Percentiles rank a stretch among this genome's conserved stretches.
These are phyloP conservation scores for Tiliacea aurago DNA, from an alignment of 2,888 invertebrate species.

Conservation along the genomic window DNA sequence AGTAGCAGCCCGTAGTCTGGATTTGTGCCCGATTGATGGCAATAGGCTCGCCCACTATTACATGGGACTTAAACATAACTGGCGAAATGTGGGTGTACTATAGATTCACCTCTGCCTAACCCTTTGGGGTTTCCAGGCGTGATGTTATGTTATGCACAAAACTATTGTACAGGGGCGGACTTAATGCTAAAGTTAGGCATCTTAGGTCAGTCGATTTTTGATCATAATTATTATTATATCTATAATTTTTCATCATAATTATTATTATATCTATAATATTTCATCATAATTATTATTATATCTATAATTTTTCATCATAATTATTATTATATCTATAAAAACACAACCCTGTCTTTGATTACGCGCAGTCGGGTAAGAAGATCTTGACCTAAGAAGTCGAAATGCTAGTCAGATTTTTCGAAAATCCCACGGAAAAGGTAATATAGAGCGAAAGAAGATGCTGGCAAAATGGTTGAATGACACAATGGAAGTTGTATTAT, in stretches of 20 bases:
- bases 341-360: background rate
- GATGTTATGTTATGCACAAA: too few relatives aligned
- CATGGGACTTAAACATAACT: too few relatives aligned
- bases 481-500: too few relatives aligned
- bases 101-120: too few relatives aligned
- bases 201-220: background rate
- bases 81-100: too few relatives aligned
- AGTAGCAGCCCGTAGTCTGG: too few relatives aligned
- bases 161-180: too few relatives aligned
- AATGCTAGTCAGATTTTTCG: background rate
- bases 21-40: too few relatives aligned
- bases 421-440: too few relatives aligned
- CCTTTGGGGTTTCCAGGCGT: too few relatives aligned
- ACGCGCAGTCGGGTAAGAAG: background rate
- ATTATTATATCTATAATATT: background rate
- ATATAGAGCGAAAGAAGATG: background rate
- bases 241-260: background rate
- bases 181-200: background rate
- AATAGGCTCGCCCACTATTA: too few relatives aligned
- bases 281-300: background rate
- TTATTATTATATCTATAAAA: background rate
- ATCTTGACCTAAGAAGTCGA: background rate
- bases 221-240: background rate
- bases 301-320: background rate
- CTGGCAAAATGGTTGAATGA: too few relatives aligned